Conservation (phyloP, 2,888 invertebrate genomes). For the Rotaria socialis region DNA sequence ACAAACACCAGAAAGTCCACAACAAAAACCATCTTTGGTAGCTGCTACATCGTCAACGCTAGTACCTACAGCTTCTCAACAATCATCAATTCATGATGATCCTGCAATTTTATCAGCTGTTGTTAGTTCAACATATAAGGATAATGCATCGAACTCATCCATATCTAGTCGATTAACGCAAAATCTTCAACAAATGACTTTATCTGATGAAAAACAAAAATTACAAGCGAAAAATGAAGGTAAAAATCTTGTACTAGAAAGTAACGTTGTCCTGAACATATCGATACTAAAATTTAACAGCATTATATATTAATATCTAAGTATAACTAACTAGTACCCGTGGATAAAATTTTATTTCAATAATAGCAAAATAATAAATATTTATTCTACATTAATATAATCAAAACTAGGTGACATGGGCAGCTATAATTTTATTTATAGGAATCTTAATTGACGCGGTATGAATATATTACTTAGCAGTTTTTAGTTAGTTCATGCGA, state of each 20-base stretch:
- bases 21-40: not conserved
- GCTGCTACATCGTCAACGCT: not conserved
- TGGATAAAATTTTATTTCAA: no score
- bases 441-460: no score
- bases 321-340: no score
- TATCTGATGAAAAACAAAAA: not conserved
- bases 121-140: not conserved
- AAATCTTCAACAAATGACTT: not conserved
- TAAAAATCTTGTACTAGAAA: not conserved
- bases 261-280: no score
- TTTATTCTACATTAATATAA: no score
- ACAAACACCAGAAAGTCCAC: not conserved
- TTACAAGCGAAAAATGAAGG: not conserved
- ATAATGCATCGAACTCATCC: not conserved
- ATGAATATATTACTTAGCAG: no score
- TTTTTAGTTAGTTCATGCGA: no score
- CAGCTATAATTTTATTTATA: no score
- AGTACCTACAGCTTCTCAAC: not conserved
- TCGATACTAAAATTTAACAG: no score
- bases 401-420: no score
- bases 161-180: not conserved
- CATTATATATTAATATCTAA: no score
- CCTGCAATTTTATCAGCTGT: constrained; percentile 9
- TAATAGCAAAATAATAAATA: no score
- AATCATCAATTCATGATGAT: constrained; percentile 8